Conservation (phyloP, 2,888 invertebrate genomes). For the Coleophora deauratella region DNA sequence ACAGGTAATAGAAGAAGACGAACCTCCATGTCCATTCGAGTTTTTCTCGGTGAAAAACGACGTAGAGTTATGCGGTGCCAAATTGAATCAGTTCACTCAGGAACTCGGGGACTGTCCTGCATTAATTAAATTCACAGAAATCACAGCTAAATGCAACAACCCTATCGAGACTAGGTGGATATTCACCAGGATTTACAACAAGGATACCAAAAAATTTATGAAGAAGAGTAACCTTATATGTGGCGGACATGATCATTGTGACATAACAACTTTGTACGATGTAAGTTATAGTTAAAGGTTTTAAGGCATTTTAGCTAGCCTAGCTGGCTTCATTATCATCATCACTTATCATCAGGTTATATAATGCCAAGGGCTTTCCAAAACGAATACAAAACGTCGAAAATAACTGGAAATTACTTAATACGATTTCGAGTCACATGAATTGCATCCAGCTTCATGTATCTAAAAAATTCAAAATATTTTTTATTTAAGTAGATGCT, state of each 20-base stretch:
- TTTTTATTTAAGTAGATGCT: too few relatives aligned
- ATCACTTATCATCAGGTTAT: too few relatives aligned
- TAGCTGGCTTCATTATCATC: too few relatives aligned
- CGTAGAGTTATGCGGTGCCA: conserved; percentile 27
- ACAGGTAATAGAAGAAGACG: conserved; percentile 41
- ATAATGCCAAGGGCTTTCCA: too few relatives aligned
- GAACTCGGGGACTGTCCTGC: conserved; percentile 22
- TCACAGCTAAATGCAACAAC: conserved; percentile 34
- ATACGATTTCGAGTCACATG: too few relatives aligned
- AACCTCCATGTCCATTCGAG: conserved; percentile 43
- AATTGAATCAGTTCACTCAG: conserved; percentile 22
- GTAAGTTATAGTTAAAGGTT: conserved; percentile 22
- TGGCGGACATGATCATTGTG: conserved; percentile 32
- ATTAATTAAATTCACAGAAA: conserved; percentile 23
- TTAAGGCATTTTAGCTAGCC: too few relatives aligned
- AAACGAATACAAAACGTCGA: too few relatives aligned
- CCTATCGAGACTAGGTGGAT: conserved; percentile 40
- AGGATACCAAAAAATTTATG: conserved; percentile 16
- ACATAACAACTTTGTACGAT: conserved; percentile 37
- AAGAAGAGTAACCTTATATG: conserved; percentile 27
- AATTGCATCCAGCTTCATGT: too few relatives aligned
- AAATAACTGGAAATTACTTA: too few relatives aligned
- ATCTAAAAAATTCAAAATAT: too few relatives aligned
- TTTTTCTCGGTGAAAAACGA: conserved; percentile 30
- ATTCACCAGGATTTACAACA: conserved; percentile 24